Evolutionary conservation across 2,113 vertebrate genomes (phyloP).

Genomic region (Lichenostomus cassidix): DNA sequence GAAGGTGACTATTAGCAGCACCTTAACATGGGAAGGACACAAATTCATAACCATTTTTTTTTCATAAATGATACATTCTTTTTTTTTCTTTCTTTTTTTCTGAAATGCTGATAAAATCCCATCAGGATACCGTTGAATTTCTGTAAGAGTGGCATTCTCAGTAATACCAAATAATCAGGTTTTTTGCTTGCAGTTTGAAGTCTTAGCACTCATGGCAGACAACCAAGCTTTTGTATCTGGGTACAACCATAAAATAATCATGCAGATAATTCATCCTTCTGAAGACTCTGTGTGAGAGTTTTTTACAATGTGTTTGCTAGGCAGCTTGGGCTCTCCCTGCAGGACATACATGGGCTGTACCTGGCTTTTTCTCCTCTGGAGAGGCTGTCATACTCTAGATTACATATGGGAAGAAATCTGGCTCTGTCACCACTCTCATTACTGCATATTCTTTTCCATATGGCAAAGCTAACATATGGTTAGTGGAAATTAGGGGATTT

Average conservation of each 20-base stretch:
- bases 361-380: not conserved
- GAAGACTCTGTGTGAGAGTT: not conserved
- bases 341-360: not conserved
- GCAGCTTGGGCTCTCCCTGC: not conserved
- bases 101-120: not conserved
- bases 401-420: not conserved
- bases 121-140: not conserved
- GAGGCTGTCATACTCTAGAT: not conserved
- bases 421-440: conserved; percentile 6
- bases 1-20: not conserved
- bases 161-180: conserved; percentile 4
- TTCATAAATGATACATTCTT: not conserved
- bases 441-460: conserved; percentile 23
- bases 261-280: not conserved
- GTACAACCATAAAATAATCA: not conserved
- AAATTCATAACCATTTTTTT: not conserved
- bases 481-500: conserved; percentile 17
- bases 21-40: not conserved
- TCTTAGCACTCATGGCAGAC: not conserved
- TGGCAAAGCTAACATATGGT: conserved; percentile 19
- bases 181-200: not conserved
- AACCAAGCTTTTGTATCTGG: not conserved
- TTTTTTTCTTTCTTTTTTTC: not conserved
- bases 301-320: not conserved
- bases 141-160: not conserved